phyloP scores from a whole-genome alignment of 2,113 vertebrate species.

The Chiloscyllium plagiosum region DNA sequence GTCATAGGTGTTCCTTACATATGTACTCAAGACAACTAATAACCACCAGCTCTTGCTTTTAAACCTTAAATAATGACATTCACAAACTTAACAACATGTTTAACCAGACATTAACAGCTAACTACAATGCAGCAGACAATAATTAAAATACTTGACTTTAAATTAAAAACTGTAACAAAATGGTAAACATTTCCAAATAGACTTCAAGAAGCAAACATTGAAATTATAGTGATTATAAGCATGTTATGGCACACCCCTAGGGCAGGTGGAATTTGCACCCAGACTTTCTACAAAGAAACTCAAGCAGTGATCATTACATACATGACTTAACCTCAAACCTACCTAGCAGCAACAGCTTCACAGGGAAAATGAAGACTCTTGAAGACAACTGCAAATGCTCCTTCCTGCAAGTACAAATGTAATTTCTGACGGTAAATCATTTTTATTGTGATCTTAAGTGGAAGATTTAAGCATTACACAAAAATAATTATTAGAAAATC shows the following conservation, averaged over 20 bases:
- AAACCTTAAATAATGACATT: no score
- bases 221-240: neutral
- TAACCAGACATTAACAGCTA: no score
- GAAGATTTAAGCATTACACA: neutral
- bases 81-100: no score
- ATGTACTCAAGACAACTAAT: no score
- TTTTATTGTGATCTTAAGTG: neutral
- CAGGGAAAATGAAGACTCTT: slow-evolving; percentile 87
- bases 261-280: no score
- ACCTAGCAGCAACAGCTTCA: slow-evolving; percentile 88
- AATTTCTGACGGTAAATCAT: neutral
- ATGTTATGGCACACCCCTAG: neutral
- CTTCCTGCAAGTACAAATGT: slow-evolving; percentile 66
- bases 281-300: neutral
- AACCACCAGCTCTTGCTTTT: no score
- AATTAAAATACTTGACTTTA: neutral
- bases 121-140: neutral
- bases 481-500: slow-evolving; percentile 45
- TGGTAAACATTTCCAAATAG: neutral
- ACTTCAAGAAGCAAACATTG: neutral
- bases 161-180: neutral
- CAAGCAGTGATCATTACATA: neutral
- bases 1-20: no score
- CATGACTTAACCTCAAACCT: slow-evolving; percentile 43
- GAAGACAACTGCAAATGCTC: slow-evolving; percentile 87